Conservation (phyloP, 2,888 invertebrate genomes). For the Zaprionus lineosus region DNA sequence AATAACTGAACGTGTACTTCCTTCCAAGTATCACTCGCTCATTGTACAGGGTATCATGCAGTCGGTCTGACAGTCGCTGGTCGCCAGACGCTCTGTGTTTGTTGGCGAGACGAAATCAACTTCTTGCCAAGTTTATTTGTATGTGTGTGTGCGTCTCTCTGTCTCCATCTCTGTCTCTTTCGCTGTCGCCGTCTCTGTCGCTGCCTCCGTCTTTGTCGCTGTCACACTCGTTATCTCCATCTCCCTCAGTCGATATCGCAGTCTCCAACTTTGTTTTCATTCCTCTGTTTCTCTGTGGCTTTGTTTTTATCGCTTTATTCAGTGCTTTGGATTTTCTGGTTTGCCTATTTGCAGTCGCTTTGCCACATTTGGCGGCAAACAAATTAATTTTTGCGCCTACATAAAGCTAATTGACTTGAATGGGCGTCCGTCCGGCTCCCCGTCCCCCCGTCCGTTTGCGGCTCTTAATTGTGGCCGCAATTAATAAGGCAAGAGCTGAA, state of each 20-base stretch:
- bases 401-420: constrained; percentile 69
- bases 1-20: too few species aligned
- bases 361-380: constrained; percentile 72
- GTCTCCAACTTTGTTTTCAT: constrained; percentile 7
- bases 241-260: not conserved
- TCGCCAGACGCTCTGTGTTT: too few species aligned
- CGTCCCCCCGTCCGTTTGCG: constrained; percentile 7
- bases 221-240: not conserved
- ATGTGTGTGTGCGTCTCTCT: not conserved
- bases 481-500: constrained; percentile 46
- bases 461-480: constrained; percentile 52
- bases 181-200: not conserved
- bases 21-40: too few species aligned
- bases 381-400: constrained; percentile 77
- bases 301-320: not conserved
- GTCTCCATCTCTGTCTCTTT: constrained; percentile 1
- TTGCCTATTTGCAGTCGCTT: constrained; percentile 39
- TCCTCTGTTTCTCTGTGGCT: not conserved
- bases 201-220: constrained; percentile 6
- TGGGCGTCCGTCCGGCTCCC: constrained; percentile 34
- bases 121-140: constrained; percentile 14
- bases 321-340: constrained; percentile 11
- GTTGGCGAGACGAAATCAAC: constrained; percentile 37
- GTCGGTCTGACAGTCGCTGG: too few species aligned
- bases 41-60: too few species aligned